These are phyloP conservation scores for Sinelater perroti DNA, from an alignment of 2,888 invertebrate species.

Conservation along the genomic window DNA sequence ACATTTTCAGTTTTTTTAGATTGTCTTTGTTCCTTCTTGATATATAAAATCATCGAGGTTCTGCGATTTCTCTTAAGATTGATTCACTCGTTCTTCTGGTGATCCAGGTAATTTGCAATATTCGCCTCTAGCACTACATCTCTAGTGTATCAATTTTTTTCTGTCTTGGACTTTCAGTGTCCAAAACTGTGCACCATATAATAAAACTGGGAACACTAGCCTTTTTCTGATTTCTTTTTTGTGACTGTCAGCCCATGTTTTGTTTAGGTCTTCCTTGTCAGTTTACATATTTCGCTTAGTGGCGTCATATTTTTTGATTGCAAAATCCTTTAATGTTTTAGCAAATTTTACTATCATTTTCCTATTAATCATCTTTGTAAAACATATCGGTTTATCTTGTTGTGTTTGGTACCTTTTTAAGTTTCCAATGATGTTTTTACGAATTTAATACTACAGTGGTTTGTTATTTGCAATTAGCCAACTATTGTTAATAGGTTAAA, in stretches of 20 bases:
- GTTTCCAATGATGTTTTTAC: no score
- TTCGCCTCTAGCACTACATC: not conserved
- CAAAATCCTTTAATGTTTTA: no score
- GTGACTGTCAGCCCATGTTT: conserved; percentile 1
- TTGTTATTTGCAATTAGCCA: no score
- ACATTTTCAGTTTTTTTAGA: not conserved
- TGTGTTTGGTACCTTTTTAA: no score
- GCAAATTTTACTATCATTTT: no score
- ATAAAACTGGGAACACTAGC: not conserved
- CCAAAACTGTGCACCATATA: conserved; percentile 3
- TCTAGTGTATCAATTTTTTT: not conserved
- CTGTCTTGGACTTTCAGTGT: conserved; percentile 4
- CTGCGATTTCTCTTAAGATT: conserved; percentile 7
- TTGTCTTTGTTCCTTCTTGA: conserved; percentile 1
- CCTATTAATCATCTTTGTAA: no score
- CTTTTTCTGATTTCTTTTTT: not conserved
- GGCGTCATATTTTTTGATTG: no score
- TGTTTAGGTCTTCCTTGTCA: conserved; percentile 1
- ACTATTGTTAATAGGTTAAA: no score
- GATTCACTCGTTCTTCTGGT: conserved; percentile 4
- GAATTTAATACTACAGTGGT: no score
- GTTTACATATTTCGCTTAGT: no score
- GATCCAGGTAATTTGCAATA: not conserved
- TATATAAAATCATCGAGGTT: not conserved
- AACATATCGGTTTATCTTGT: no score